Base-by-base conservation (phyloP, 1,140 invertebrate species). In the Centruroides vittatus region DNA sequence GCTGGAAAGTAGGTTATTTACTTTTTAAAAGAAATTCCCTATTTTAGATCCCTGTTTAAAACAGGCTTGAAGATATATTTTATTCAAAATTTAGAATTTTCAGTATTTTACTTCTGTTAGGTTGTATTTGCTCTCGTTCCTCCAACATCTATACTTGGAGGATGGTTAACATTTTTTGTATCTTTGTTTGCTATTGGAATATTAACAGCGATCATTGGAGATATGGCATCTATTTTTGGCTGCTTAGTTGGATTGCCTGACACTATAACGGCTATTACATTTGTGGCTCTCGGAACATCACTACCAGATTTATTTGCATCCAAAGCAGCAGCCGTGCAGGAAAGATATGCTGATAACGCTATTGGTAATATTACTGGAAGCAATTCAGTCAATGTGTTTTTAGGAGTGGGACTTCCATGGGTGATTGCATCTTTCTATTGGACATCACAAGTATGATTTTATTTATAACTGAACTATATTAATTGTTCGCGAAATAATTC, bases 241-340 rank as follows among this genome's bases (percentile, higher is more conserved):
- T 84, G 83, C 68, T 69, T 84, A 4, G 78, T 82, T 35, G 77
- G 76, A 7, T 70, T 84, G 0, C 69, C 78, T 49, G 78, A 82
- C 62, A 71, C 73, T 9, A 78, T 84, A 23, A 84, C 82, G 69
- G 82, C 83, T 49, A 84, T 84, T 56, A 84, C 84, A 3, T 79
- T 86, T 58, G 84, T 86, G 48, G 84, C 84, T 47, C 67, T 86
- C 61, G 84, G 84, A 60, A 86, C 84, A 35, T 84, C 82, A 59
- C 75, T 86, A 55, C 84, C 84, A 0, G 84, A 84, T 70, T 77
- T 80, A 3, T 83, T 84, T 70, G 78, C 78, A 59, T 77, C 75
- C 60, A 75, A 73, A 68, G 70, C 72, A 46, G 77, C 78, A 4
- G 78, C 78, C 0, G 59, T 46, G 13, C 70, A 71, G 53, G 78